Percentiles rank a stretch among this genome's conserved stretches.
Evolutionary conservation across 2,113 vertebrate genomes (phyloP).

Genomic region (Lagopus leucura): DNA sequence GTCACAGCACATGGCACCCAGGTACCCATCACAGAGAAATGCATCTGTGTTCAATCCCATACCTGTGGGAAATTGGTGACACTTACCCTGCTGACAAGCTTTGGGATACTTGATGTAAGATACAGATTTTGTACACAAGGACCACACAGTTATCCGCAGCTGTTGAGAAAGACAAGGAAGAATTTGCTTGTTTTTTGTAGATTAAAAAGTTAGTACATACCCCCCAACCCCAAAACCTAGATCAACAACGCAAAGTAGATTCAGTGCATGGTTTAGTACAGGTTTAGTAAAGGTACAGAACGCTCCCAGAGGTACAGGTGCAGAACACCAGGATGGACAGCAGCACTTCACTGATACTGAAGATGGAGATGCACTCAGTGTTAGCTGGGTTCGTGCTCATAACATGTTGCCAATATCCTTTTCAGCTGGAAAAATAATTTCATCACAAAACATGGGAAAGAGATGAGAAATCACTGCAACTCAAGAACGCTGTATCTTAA

Average conservation of each 20-base stretch:
- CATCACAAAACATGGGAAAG: neutral
- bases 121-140: slow-evolving; percentile 95
- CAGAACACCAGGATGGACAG: rapidly evolving
- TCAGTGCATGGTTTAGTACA: neutral
- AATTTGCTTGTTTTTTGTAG: neutral
- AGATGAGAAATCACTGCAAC: neutral
- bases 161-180: slow-evolving; percentile 63
- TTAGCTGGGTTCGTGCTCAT: too few relatives aligned
- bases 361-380: too few relatives aligned
- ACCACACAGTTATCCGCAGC: slow-evolving; percentile 97
- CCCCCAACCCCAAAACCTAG: neutral
- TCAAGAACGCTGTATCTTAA: neutral
- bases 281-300: too few relatives aligned
- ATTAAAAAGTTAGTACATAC: neutral
- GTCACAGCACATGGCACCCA: neutral
- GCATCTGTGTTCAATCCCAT: rapidly evolving
- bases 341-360: neutral
- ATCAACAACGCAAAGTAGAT: neutral
- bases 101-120: slow-evolving; percentile 99
- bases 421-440: neutral
- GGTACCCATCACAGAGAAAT: rapidly evolving
- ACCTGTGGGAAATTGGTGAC: neutral
- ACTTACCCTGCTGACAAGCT: slow-evolving; percentile 94
- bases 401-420: neutral
- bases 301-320: neutral